Base-by-base conservation (phyloP, 2,888 invertebrate species). In the Melanophora roralis region DNA sequence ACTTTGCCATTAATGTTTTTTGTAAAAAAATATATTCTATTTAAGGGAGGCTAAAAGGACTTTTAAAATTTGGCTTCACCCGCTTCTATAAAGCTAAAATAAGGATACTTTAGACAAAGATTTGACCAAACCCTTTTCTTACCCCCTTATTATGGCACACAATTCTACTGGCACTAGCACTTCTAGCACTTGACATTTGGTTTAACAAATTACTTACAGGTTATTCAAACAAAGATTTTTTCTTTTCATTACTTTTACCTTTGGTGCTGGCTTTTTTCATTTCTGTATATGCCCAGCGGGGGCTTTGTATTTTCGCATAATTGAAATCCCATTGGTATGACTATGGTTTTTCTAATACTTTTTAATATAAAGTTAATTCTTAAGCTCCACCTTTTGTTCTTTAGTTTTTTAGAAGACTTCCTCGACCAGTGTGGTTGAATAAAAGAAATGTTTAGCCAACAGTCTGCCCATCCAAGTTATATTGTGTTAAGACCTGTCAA, bases 221-320 rank as follows among this genome's bases (percentile, higher is more conserved):
- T 71, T 57, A 1, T 45, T 47, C 57, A 65, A 27, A 51, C 40
- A 55, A 51, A 7, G 21, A 62, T 27, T 27, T 27, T 27, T 57
- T 60, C 40, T 36, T n/a, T n/a, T 36, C 19, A 9, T 45, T 23
- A n/a, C 11, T 19, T 34, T 9, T 53, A 23, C 23, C 14, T 32
- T 38, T 55, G 23, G 36, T 5, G 32, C 7, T 27, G 5, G 51
- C 45, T 1, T 43, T 47, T 55, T 76, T 67, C 47, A 43, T 51
- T 75, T 64, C n/a, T n/a, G n/a, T 51, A 12, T 73, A 83, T 81
- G 83, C 84, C 84, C 87, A 81, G 83, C 83, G 85, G 86, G 85
- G 82, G 83, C 83, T 85, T 83, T 79, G 83, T 83, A 84, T 84
- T 84, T 84, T 83, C 86, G 84, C 85, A 84, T 82, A 65, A 62